Evolutionary conservation across 2,888 invertebrate species (phyloP), one percentile per base, ranked within the genome.

Genomic region (Crepidodera aurea): DNA sequence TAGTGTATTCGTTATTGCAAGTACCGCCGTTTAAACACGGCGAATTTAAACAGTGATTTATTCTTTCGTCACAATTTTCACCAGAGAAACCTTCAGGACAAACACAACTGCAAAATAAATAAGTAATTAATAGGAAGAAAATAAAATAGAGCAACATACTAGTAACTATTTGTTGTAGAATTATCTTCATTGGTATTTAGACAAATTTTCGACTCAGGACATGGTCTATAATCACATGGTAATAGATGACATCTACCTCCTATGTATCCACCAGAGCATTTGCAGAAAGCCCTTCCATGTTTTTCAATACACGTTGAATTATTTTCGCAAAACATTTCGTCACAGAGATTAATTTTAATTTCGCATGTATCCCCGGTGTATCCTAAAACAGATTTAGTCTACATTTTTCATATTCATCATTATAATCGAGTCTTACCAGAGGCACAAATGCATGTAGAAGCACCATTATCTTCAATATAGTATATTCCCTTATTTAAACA

Each of bases 151-250:
- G 10, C 3, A 18, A 66, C 66, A 64, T 69, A 82, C 81, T 75
- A 78, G 71, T 81, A 85, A 73, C 83, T 84, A 13, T 75, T 67
- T 69, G 73, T 79, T 0, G 82, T 82, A 1, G 83, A 76, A 51
- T 82, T 80, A 12, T 71, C 69, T 40, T 78, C 75, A 7, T 75
- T 72, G 4, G 81, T 65, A 71, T 85, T 84, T 1, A 81, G 63
- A 67, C 86, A 86, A 50, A 82, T 77, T 1, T 79, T 73, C 67
- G 82, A 81, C 10, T 66, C 66, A 37, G 76, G 77, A 69, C 88
- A 88, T 0, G 86, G 86, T 50, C 81, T 74, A 71, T 83, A 84
- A 67, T 83, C 84, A 71, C 90, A 90, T 3, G 89, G 84, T 39
- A 84, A 70, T 19, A 84, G 74, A 71, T 83, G 83, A 69, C 87